Base-by-base conservation (phyloP, 2,797 vertebrate genomes). In the Enteromius trimaculatus region DNA sequence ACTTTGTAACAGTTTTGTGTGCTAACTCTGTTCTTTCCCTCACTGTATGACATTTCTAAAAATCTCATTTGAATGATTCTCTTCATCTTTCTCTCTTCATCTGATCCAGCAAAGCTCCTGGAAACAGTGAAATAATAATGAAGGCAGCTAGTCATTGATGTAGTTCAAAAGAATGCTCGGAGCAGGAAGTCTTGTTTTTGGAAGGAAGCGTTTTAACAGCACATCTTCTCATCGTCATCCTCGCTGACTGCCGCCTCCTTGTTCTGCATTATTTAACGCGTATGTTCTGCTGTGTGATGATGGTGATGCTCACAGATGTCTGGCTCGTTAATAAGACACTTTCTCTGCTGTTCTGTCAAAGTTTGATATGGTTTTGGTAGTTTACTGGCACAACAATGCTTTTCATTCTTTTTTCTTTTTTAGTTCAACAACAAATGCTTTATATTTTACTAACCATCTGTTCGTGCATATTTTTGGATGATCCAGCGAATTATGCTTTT, bases 211-310 rank as follows among this genome's bases (percentile, higher is more conserved):
- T 34, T 83, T 70, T 37, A 74, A 66, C 74, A 55, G 66, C 77
- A 26, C 34, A 74, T 66, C 31, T 49, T 31, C 39, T 70, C 11
- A 44, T 60, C 37, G 6, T 34, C 34, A 19, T 58, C 42, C 39
- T 71, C 39, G 3, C 37, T 39, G 62, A 23, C 69, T 79, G 34
- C 75, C 26, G 80, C 80, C 77, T 87, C 42, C 58, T 77, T 72
- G 23, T 31, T 49, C 81, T 88, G 84, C 86, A 86, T 88, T 88
- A 88, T 89, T 89, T 86, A 88, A 84, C 85, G 1, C 75, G 49
- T 7, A 26, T 85, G 83, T 85, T 87, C 60, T 49, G 62, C 77
- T 60, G 47, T 68, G 76, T 14, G 58, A 84, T 86, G 82, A 81
- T 58, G 68, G 66, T 62, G 79, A 64, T 8, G 69, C 83, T 79